Base-by-base conservation (phyloP, 2,113 vertebrate genomes). In the Larimichthys crocea region DNA sequence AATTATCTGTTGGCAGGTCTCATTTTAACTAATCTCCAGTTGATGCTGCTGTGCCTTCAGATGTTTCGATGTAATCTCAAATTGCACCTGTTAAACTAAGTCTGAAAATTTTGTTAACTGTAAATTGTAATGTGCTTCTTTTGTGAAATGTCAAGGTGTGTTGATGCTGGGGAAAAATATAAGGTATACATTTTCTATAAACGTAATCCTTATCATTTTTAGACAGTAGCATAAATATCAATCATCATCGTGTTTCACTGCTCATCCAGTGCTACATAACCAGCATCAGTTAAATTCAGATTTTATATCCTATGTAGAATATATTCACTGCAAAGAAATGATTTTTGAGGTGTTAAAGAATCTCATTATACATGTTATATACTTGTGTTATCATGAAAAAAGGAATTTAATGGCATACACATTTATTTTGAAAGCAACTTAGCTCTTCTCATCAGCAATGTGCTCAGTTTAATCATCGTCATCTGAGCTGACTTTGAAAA, bases 11-110 rank as follows among this genome's bases (percentile, higher is more conserved):
- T 78, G 35, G 64, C 59, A 55, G 26, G 35, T 60, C 24, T 50
- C 20, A 53, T 86, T 44, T 56, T 8, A 16, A 67, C 63, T 57
- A 68, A 73, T 81, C 20, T 35, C 29, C 8, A 7, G 4, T 15
- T 42, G 20, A 53, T 65, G 63, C 29, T 50, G 19, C 17, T 19
- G 48, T 35, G 50, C 57, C 79, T 74, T 31, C 3, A 59, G 68
- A 66, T 50, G 57, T 74, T 78, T 82, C 48, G 50, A 74, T 77
- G 40, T 49, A 74, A 78, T 74, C 60, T 74, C 44, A 59, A 55
- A 80, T 15, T 52, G 59, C 65, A 82, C 35, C 59, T 74, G 59
- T 78, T 74, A 14, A 26, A 56, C 55, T 57, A 14, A 59, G 52
- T 53, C 7, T 62, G 40, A 53, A 49, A 71, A 76, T 59, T 29